Percentiles rank a stretch among this genome's conserved stretches.
These are phyloP conservation scores for Phortica magna DNA, from an alignment of 2,888 invertebrate genomes.

Conservation along the genomic window DNA sequence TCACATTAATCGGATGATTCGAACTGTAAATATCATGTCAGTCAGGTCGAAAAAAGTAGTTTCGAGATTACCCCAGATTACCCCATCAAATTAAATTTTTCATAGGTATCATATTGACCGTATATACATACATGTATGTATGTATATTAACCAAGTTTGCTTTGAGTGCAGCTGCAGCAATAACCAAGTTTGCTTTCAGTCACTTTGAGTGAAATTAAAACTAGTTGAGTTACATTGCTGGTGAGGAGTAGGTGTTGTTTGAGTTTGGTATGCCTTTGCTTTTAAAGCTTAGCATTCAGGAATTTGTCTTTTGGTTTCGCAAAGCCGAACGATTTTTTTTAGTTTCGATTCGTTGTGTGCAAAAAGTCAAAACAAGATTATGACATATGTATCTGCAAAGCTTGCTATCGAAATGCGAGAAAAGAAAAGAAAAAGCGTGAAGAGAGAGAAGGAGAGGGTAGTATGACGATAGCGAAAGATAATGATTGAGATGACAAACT, in stretches of 20 bases:
- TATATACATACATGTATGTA: conserved; percentile 42
- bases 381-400: background rate
- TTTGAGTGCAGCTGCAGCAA: background rate
- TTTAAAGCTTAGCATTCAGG: background rate
- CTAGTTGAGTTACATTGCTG: conserved; percentile 39
- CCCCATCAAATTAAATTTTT: too few species aligned
- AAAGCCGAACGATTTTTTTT: background rate
- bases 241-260: conserved; percentile 44
- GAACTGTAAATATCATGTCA: too few species aligned
- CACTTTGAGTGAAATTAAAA: background rate
- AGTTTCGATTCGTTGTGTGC: background rate
- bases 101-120: too few species aligned
- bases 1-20: too few species aligned
- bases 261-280: background rate
- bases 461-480: too few species aligned
- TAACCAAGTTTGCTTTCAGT: background rate
- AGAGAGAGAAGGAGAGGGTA: background rate
- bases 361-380: background rate
- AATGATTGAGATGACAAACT: too few species aligned
- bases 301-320: background rate
- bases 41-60: too few species aligned
- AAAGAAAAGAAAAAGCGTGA: background rate
- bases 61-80: too few species aligned
- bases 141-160: background rate
- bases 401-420: background rate